phyloP scores from a whole-genome alignment of 1,140 invertebrate species.

The Tenebrio molitor region DNA sequence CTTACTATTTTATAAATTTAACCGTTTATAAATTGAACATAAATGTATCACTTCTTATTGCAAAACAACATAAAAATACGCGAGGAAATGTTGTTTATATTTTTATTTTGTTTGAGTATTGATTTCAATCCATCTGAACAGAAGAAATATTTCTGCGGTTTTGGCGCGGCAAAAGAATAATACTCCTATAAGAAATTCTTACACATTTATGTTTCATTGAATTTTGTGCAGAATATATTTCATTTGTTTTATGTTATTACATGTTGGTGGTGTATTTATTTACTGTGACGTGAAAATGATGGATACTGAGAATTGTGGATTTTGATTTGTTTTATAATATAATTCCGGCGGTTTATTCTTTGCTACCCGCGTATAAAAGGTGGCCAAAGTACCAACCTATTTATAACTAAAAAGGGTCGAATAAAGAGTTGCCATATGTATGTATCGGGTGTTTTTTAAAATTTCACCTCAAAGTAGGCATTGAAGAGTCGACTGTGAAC shows the following conservation, averaged over 20 bases:
- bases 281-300: constrained; percentile 8
- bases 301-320: constrained; percentile 13
- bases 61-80: too few relatives aligned
- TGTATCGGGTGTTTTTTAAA: too few relatives aligned
- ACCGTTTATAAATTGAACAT: too few relatives aligned
- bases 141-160: not conserved
- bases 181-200: constrained; percentile 1
- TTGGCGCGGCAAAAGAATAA: not conserved
- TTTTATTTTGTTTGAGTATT: not conserved
- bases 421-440: too few relatives aligned
- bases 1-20: too few relatives aligned
- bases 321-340: constrained; percentile 39
- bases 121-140: not conserved
- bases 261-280: constrained; percentile 1
- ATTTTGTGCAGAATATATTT: constrained; percentile 13
- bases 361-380: too few relatives aligned
- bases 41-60: too few relatives aligned
- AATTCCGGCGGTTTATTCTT: constrained; percentile 32
- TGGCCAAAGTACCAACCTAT: too few relatives aligned
- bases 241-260: not conserved
- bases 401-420: too few relatives aligned
- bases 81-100: not conserved
- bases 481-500: too few relatives aligned
- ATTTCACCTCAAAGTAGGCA: too few relatives aligned
- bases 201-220: constrained; percentile 10